These are phyloP conservation scores for Pseudorhiza aurosa DNA, from an alignment of 30 jellyfish, hydroid and myxozoan species.

Conservation along the genomic window DNA sequence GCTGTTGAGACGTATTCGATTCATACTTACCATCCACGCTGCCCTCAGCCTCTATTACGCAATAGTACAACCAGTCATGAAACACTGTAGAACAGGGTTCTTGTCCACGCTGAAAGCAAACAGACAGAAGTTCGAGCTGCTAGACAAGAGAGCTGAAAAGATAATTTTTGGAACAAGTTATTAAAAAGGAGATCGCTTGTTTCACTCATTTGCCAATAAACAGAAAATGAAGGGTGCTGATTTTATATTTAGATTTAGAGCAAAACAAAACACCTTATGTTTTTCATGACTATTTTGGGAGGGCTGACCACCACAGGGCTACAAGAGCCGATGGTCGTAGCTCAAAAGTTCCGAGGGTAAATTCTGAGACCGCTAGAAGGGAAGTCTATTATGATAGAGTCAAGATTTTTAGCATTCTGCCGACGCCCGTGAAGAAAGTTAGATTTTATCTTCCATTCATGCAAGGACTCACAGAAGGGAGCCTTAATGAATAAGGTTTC, in stretches of 20 bases:
- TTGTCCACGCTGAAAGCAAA: slow-evolving; percentile 9
- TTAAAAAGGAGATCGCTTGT: not conserved
- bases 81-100: slow-evolving; percentile 39
- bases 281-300: too few relatives aligned
- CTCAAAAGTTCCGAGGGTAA: too few relatives aligned
- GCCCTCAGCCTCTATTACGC: slow-evolving; percentile 40
- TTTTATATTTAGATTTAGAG: not conserved
- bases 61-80: slow-evolving; percentile 49
- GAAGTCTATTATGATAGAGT: not conserved
- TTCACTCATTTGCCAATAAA: slow-evolving; percentile 7
- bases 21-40: too few relatives aligned
- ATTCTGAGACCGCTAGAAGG: not conserved
- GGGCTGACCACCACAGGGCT: too few relatives aligned
- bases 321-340: too few relatives aligned
- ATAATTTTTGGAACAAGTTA: not conserved
- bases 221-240: slow-evolving; percentile 7
- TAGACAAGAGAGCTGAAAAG: slow-evolving; percentile 43
- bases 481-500: not conserved
- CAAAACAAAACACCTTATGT: too few relatives aligned
- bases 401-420: not conserved
- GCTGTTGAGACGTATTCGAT: too few relatives aligned
- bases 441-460: too few relatives aligned
- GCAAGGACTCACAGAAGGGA: not conserved
- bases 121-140: slow-evolving; percentile 25
- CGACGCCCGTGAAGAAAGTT: not conserved